These are phyloP conservation scores for Napeogenes inachia DNA, from an alignment of 2,888 invertebrate species.

Conservation along the genomic window DNA sequence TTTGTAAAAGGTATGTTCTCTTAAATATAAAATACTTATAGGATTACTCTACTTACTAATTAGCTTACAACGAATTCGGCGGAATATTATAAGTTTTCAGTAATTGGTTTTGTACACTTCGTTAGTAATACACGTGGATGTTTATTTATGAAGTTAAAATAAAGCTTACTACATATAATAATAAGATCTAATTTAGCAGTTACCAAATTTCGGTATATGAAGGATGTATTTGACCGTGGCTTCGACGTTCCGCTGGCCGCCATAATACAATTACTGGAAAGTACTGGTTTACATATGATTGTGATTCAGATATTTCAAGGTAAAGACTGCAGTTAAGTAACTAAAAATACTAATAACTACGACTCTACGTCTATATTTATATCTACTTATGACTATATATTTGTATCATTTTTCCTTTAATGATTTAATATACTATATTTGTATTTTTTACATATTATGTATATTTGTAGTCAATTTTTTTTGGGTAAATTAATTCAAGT, in stretches of 20 bases:
- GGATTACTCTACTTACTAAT: conserved; percentile 23
- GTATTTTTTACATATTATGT: no score
- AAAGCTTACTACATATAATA: neutral
- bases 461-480: no score
- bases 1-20: neutral
- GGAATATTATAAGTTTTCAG: conserved; percentile 19
- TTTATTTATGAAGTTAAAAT: neutral
- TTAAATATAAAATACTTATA: conserved; percentile 18
- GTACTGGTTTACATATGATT: conserved; percentile 13
- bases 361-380: no score
- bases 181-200: conserved; percentile 12
- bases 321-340: conserved; percentile 3
- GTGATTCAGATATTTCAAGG: conserved; percentile 18
- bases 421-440: no score
- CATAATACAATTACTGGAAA: conserved; percentile 24
- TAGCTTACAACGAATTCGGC: conserved; percentile 19
- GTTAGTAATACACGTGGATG: conserved; percentile 10
- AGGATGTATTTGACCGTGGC: conserved; percentile 23
- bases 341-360: neutral
- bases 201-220: neutral
- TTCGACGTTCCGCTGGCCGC: conserved; percentile 24
- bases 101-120: conserved; percentile 19
- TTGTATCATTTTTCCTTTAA: no score
- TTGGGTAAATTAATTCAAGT: no score
- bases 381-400: no score